Base-by-base conservation (phyloP, 2,113 vertebrate species). In the Paramisgurnus dabryanus region DNA sequence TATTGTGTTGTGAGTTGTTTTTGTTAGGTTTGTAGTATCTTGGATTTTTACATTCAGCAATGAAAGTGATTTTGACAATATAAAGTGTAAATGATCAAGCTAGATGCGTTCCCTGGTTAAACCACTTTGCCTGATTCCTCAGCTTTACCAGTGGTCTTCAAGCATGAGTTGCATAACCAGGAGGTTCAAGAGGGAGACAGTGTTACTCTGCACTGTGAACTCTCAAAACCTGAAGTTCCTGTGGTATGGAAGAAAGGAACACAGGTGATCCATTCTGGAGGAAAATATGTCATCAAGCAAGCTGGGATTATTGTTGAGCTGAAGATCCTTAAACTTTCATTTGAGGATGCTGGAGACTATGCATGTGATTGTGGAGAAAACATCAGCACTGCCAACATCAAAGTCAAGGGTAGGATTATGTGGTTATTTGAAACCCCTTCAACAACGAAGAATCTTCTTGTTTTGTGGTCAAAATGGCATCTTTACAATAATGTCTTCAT, bases 261-360 rank as follows among this genome's bases (percentile, higher is more conserved):
- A 65, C 83, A 87, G 67, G 40, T 89, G 15, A 90, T 98, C 50
- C 89, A n/a, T 0, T 8, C 67, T 41, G 89, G 94, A 79, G 88
- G 93, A 90, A 98, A 96, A 66, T 95, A 95, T 0, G 91, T 93
- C 61, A 94, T 96, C 79, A 90, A 81, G 63, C 86, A 90, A 65
- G 85, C 3, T 15, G 89, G 88, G 65, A 55, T 64, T 18, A 18
- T 4, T 57, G 85, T 90, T 66, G 87, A 91, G 70, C 83, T 93
- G 6, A 79, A 85, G 6, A 89, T 93, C 67, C 76, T 72, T 40
- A 66, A 89, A 68, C 50, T 91, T 71, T 84, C 58, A n/a, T 82
- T 81, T 71, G 88, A 76, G 81, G 82, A 88, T 49, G 11, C 74
- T 67, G 86, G 83, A 64, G 40, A 66, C 13, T 89, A 86, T 50